Conservation (phyloP, 2,797 vertebrate species). For the Acanthurus lineatus region DNA sequence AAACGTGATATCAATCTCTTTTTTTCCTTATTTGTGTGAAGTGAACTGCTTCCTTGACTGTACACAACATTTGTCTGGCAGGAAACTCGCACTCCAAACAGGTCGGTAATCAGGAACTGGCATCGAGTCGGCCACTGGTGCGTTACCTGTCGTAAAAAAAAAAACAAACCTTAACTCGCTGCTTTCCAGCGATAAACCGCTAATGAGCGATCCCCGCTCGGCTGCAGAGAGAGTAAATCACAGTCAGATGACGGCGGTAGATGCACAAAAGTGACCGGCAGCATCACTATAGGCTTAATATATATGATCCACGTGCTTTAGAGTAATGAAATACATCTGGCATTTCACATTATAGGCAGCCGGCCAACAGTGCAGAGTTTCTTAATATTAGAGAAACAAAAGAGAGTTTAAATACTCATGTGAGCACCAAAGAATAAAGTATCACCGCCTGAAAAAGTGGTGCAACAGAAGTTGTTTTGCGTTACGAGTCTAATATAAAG, state of each 20-base stretch:
- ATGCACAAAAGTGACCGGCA: neutral
- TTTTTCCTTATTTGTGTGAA: constrained; percentile 13
- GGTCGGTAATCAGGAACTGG: constrained; percentile 64
- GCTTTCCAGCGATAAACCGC: constrained; percentile 12
- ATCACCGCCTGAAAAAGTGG: neutral
- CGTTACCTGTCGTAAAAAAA: constrained; percentile 66
- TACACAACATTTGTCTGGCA: constrained; percentile 52
- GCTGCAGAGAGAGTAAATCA: constrained; percentile 34
- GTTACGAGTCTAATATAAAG: neutral
- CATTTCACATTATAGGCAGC: neutral
- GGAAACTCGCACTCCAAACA: constrained; percentile 68
- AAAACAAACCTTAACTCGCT: constrained; percentile 23
- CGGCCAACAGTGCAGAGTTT: too few relatives aligned
- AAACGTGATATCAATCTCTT: constrained; percentile 38
- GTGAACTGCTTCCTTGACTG: constrained; percentile 50
- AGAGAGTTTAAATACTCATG: too few relatives aligned
- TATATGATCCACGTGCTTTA: neutral
- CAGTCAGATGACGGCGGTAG: constrained; percentile 23
- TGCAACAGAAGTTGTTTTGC: neutral
- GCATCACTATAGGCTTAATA: neutral
- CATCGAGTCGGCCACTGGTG: constrained; percentile 60
- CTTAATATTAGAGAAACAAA: too few relatives aligned
- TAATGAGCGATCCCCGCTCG: constrained; percentile 29
- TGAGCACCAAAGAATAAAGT: too few relatives aligned
- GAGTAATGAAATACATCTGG: neutral